Percentiles rank a stretch among this genome's conserved stretches.
Evolutionary conservation across 2,113 vertebrate genomes (phyloP).

Genomic region (Megalops atlanticus): DNA sequence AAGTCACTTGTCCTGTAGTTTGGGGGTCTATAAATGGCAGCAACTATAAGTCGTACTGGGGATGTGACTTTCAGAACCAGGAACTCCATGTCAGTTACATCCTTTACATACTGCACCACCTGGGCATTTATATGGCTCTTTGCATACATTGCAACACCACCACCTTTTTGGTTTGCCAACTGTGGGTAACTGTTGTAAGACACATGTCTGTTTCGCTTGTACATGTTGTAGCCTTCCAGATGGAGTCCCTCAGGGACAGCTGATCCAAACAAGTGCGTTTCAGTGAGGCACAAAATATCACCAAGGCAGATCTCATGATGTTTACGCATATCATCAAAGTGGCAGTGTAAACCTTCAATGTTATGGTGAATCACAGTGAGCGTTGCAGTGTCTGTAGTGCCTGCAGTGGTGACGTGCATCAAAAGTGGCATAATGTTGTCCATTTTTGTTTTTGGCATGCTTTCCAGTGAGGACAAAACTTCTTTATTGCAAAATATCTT

Average conservation of each 20-base stretch:
- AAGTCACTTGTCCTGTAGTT: constrained; percentile 13
- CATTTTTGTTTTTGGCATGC: constrained; percentile 32
- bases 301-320: constrained; percentile 41
- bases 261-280: constrained; percentile 38
- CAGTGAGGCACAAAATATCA: constrained; percentile 47
- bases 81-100: constrained; percentile 40
- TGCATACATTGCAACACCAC: constrained; percentile 26
- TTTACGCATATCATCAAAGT: constrained; percentile 32
- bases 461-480: constrained; percentile 27
- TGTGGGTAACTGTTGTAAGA: constrained; percentile 33
- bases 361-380: constrained; percentile 43
- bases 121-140: background rate
- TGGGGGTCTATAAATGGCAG: constrained; percentile 32
- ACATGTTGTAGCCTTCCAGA: constrained; percentile 41
- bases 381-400: background rate
- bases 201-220: constrained; percentile 36
- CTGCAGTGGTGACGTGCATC: background rate
- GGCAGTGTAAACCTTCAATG: constrained; percentile 38
- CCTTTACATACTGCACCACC: constrained; percentile 28
- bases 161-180: constrained; percentile 23
- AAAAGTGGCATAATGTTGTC: constrained; percentile 32
- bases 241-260: constrained; percentile 32
- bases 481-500: constrained; percentile 41
- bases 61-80: constrained; percentile 16
- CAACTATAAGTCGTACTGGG: background rate